These are phyloP conservation scores for Drosophila fungiperda DNA, from an alignment of 2,888 invertebrate genomes.

Conservation along the genomic window DNA sequence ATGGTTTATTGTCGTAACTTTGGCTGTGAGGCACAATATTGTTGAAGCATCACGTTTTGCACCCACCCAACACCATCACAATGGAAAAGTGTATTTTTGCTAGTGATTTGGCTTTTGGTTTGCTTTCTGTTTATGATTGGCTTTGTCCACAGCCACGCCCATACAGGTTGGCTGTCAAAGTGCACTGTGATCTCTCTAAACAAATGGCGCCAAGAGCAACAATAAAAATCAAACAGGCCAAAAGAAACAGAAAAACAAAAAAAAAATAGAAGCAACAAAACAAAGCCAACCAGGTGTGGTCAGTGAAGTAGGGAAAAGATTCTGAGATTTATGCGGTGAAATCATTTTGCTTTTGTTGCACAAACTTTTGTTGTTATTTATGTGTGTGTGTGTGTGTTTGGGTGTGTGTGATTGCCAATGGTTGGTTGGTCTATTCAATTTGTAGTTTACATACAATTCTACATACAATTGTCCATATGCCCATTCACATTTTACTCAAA, in stretches of 20 bases:
- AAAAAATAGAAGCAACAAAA: neutral
- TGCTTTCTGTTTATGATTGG: constrained; percentile 11
- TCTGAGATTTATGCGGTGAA: constrained; percentile 32
- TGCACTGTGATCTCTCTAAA: constrained; percentile 55
- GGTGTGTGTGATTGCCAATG: constrained; percentile 4
- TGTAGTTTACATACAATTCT: constrained; percentile 35
- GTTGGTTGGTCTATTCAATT: constrained; percentile 52
- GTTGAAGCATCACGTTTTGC: neutral
- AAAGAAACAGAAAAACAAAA: constrained; percentile 1
- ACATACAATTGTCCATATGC: constrained; percentile 6
- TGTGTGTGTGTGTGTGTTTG: neutral
- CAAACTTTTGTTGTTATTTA: constrained; percentile 5
- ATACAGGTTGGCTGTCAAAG: constrained; percentile 26
- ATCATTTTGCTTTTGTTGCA: constrained; percentile 5
- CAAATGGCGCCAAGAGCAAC: constrained; percentile 38
- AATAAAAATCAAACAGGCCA: constrained; percentile 11
- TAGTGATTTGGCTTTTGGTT: constrained; percentile 18
- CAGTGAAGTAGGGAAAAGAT: constrained; percentile 1
- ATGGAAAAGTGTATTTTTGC: constrained; percentile 6
- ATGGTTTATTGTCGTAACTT: neutral
- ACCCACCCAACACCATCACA: constrained; percentile 15
- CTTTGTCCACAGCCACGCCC: neutral
- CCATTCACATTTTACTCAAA: constrained; percentile 5
- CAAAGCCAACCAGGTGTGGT: neutral
- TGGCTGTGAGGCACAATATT: constrained; percentile 2